Conservation (phyloP, 2,888 invertebrate species). For the Cancer borealis region DNA sequence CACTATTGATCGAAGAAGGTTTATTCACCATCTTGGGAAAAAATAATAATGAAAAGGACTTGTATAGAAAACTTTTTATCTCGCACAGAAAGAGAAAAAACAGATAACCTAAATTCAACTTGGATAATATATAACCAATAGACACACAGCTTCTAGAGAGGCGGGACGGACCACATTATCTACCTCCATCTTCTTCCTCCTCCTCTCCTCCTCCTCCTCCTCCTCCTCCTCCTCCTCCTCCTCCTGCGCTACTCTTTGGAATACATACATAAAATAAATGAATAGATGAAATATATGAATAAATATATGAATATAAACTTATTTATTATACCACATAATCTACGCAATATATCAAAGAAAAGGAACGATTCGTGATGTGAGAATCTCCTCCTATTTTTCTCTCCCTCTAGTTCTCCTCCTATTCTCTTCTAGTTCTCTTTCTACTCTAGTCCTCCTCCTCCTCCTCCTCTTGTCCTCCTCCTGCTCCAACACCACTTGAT, state of each 20-base stretch:
- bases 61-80: constrained; percentile 1
- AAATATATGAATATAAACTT: neutral
- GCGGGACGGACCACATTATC: neutral
- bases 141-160: neutral
- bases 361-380: neutral
- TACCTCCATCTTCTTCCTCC: neutral
- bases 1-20: neutral
- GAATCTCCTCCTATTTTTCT: neutral
- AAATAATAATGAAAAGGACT: neutral
- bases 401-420: neutral
- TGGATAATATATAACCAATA: constrained; percentile 14
- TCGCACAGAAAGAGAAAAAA: neutral
- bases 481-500: neutral
- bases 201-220: neutral
- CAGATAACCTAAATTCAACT: neutral
- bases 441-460: neutral
- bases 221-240: too few species aligned
- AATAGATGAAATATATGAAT: neutral
- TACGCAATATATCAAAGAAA: neutral
- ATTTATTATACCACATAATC: neutral
- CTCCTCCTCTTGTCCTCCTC: neutral
- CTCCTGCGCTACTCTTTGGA: neutral
- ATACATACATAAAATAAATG: neutral
- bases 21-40: neutral
- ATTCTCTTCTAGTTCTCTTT: neutral